Evolutionary conservation across 1,140 invertebrate genomes (phyloP), one percentile per base, ranked within the genome.

Genomic region (Mercenaria mercenaria): DNA sequence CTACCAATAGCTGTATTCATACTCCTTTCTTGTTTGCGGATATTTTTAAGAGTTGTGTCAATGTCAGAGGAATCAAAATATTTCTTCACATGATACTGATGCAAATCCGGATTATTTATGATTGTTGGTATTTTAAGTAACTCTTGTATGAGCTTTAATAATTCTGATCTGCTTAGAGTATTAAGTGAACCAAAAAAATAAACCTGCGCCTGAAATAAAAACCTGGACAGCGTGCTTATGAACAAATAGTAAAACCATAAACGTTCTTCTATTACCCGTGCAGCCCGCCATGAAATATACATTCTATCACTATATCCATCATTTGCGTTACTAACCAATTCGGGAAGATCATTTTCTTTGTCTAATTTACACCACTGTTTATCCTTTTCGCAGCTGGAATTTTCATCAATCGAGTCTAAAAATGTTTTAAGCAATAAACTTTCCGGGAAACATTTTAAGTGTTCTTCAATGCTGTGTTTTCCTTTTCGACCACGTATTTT

Each of bases 401-500:
- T 56, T 56, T 56, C 52, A 6, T 23, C 15, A 11, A 29, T 37
- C 11, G 61, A 67, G 10, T 67, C 61, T 32, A 67, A 18, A 37
- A 67, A 4, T 10, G 32, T 34, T 10, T 67, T 67, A 10, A 67
- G 11, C 11, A 67, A n/a, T n/a, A 67, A 34, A 20, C 61, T 34
- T 67, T 67, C 61, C 1, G 61, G 61, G 61, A 67, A 67, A 34
- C 61, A 67, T n/a, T 67, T 67, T 29, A 67, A 34, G 20, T 67
- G 32, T 34, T 67, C 61, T 29, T 67, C 61, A 13, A 67, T 67
- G 29, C 61, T 67, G 26, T 34, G 61, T 34, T 34, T 67, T 32
- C 61, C 61, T 67, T 67, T 67, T 67, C 20, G 26, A 15, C n/a
- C n/a, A 61, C 32, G 32, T 67, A 67, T 67, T n/a, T 67, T 67